A percentile compares a stretch with the other conserved stretches of the same genome.
These are phyloP conservation scores for Chrysopilus asiliformis DNA, from an alignment of 2,888 invertebrate genomes.

Conservation along the genomic window DNA sequence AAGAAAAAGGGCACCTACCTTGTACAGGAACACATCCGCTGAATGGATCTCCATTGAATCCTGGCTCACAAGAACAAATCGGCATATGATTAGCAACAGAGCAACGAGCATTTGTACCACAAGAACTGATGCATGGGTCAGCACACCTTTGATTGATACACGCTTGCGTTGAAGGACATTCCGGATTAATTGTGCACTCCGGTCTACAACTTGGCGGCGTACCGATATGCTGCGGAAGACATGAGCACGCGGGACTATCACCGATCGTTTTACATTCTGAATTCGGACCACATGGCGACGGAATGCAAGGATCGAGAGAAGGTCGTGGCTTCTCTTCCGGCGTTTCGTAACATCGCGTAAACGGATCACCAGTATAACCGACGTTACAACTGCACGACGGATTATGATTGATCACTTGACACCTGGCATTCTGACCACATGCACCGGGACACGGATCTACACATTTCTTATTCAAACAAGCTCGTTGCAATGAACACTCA, in stretches of 20 bases:
- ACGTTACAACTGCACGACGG: constrained; percentile 64
- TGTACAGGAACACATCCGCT: constrained; percentile 45
- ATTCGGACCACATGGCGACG: constrained; percentile 50
- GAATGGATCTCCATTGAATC: constrained; percentile 65
- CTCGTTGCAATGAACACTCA: constrained; percentile 57
- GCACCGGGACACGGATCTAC: constrained; percentile 63
- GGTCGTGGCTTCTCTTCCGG: constrained; percentile 27
- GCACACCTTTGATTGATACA: constrained; percentile 50
- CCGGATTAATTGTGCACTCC: constrained; percentile 50
- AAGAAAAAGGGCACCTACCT: constrained; percentile 26
- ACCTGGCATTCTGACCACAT: constrained; percentile 63
- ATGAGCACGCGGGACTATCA: constrained; percentile 46
- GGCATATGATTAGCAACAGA: constrained; percentile 57
- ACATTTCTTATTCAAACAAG: constrained; percentile 62
- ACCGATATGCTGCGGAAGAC: constrained; percentile 44
- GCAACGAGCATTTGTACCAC: constrained; percentile 45
- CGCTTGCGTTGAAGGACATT: constrained; percentile 49
- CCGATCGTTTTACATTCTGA: constrained; percentile 45
- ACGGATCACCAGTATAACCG: constrained; percentile 60
- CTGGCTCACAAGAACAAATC: constrained; percentile 64
- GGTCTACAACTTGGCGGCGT: constrained; percentile 53
- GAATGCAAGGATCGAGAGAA: constrained; percentile 45
- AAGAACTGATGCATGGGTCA: constrained; percentile 51
- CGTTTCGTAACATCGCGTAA: constrained; percentile 45
- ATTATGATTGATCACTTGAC: constrained; percentile 69